Evolutionary conservation across 2,888 invertebrate genomes (phyloP), one percentile per base, ranked within the genome.

Genomic region (Trachelus iudaicus): DNA sequence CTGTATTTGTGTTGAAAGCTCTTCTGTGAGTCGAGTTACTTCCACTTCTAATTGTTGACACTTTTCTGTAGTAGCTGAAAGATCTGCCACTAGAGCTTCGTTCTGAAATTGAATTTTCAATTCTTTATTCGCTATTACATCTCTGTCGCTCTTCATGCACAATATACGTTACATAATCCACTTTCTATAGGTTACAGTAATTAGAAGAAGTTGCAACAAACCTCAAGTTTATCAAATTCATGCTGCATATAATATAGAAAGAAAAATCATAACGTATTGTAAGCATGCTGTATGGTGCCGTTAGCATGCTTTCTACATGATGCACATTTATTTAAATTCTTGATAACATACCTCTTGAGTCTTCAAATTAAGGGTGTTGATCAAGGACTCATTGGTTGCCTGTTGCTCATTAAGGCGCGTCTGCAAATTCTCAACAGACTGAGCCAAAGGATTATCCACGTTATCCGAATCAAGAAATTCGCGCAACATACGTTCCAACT

Each of bases 381-480:
- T 92, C 80, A 93, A 87, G 69, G 91, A 89, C 79, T 91, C 90
- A 80, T 92, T 92, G n/a, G 91, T 91, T n/a, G 93, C 91, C 89
- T 95, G 94, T 84, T 95, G 95, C 83, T 94, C 94, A 78, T 95
- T 93, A 33, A 95, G 89, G 86, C 95, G 94, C 74, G 93, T 92
- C 87, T 95, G 95, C 81, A 95, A 90, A 86, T 94, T 94, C 82
- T 95, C 95, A 1, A 95, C 93, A 74, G 94, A 95, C 83, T 93
- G 93, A 79, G 94, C 93, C 73, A 95, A 90, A 2, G 93, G 94
- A 87, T 94, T 94, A 81, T 92, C 92, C 80, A 92, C 92, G 81
- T 94, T 94, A 81, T 96, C 96, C 79, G 95, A 94, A 79, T 93
- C 94, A 76, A 95, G 90, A 83, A 95, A 93, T 85, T 95, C 95